Evolutionary conservation across 2,888 invertebrate genomes (phyloP), one percentile per base, ranked within the genome.

Genomic region (Acrobasis consociella): DNA sequence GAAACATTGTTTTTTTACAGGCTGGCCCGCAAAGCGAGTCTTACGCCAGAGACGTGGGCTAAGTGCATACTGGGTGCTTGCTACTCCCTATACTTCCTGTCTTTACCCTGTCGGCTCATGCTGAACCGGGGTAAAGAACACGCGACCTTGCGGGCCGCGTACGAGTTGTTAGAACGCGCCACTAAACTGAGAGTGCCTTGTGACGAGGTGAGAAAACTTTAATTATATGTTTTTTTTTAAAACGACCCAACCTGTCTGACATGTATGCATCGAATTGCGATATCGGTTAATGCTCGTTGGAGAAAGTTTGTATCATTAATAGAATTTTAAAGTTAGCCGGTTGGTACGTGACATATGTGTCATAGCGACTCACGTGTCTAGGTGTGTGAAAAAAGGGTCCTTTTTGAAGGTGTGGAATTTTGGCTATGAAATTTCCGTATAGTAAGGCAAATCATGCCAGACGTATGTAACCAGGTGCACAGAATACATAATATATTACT

Each of bases 81-180:
- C 79, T 97, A 97, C 81, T 97, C 99, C 49, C 93, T 99, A 37
- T 99, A 99, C 95, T 99, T 99, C 87, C 95, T 99, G 76, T 96
- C 98, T 74, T 93, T 99, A 70, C 99, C 99, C 22, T 97, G 99
- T 87, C 96, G 95, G 91, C 94, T 95, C 76, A 94, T 93, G 79
- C 91, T 94, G 81, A 94, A 93, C 72, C 93, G 95, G 1, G 96
- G 96, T 0, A 96, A 95, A 78, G 96, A 96, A 72, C 96, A 96
- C 70, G 95, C 96, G 1, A 94, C 95, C 0, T 85, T 99, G 58
- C 94, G 96, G 58, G 93, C 95, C 64, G 98, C 98, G 0, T 98
- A 97, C 80, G 97, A 98, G 78, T 91, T 99, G 59, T 93, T 99
- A 51, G 96, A 97, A 56, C 95, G 96, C 71, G 97, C 99, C 80